Base-by-base conservation (phyloP, 2,888 invertebrate species). In the Pycnomerus fuliginosus region DNA sequence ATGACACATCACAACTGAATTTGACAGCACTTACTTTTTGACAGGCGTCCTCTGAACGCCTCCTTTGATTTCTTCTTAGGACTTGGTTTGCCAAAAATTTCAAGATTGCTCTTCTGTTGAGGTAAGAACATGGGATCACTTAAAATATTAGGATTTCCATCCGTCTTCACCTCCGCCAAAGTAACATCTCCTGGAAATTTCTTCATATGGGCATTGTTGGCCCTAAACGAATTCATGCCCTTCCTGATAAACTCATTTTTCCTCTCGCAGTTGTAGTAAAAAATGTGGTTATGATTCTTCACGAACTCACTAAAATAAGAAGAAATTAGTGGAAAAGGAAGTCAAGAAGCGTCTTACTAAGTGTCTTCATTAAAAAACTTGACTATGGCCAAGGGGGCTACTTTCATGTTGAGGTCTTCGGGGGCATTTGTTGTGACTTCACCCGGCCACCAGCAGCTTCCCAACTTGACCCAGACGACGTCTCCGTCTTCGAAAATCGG, bases 401-500 rank as follows among this genome's bases (percentile, higher is more conserved):
- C 86, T 61, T 80, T 77, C 62, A 84, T 78, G 25, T 25, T 72
- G 55, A 86, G 75, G 63, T 87, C 86, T 55, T 82, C 79, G 14
- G 87, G 84, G 40, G 87, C 72, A 61, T 77, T 77, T 37, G 80
- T 79, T 13, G 76, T 68, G 46, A 90, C 87, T 69, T 86, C 85
- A 7, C 87, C 90, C 15, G 91, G 90, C 91, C 91, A 91, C 89
- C 90, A 91, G 61, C 81, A 83, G 24, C 81, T 77, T 23, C 87
- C 84, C 49, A 90, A 72, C 71, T 90, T 90, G 12, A 90, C 88
- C 90, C 90, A 91, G 50, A 90, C 90, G 60, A 90, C 77, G 62
- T 90, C 88, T 36, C 87, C 87, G 58, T 84, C 83, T 60, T 77
- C 74, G 73, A 84, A 87, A 64, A 69, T 74, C 57, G 80, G 78